Conservation (phyloP, 2,113 vertebrate genomes). For the Monarcha castaneiventris region DNA sequence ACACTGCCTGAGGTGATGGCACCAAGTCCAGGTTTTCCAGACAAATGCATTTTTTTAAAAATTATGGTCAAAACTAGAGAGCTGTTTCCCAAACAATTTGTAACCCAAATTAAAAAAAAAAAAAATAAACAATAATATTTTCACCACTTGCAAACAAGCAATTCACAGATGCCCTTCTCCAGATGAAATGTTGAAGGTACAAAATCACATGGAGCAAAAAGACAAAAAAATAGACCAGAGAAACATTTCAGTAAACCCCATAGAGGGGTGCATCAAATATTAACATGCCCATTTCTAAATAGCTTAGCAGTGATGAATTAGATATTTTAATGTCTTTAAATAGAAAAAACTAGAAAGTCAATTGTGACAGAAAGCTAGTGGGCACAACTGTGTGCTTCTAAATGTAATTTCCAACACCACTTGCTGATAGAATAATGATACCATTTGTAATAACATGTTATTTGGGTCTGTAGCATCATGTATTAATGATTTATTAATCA, state of each 20-base stretch:
- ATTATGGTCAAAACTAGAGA: neutral
- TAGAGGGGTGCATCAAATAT: neutral
- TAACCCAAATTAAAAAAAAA: neutral
- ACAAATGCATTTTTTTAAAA: neutral
- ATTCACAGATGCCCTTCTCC: neutral
- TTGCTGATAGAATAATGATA: neutral
- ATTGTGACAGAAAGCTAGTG: neutral
- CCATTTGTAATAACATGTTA: neutral
- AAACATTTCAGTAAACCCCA: neutral
- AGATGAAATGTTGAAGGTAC: neutral
- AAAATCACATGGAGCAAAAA: neutral
- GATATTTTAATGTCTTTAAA: neutral
- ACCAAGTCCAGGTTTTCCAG: neutral
- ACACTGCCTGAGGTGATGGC: neutral
- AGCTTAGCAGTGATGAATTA: neutral
- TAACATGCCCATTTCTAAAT: neutral
- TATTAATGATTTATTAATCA: slow-evolving; percentile 19
- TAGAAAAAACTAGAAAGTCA: neutral
- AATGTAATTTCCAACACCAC: neutral
- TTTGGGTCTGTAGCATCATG: neutral
- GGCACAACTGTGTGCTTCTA: neutral
- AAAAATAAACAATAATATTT: neutral
- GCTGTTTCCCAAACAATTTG: rapidly evolving
- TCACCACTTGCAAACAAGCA: neutral
- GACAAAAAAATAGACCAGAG: neutral